phyloP scores from a whole-genome alignment of 2,113 vertebrate species.

The Thomomys bottae region DNA sequence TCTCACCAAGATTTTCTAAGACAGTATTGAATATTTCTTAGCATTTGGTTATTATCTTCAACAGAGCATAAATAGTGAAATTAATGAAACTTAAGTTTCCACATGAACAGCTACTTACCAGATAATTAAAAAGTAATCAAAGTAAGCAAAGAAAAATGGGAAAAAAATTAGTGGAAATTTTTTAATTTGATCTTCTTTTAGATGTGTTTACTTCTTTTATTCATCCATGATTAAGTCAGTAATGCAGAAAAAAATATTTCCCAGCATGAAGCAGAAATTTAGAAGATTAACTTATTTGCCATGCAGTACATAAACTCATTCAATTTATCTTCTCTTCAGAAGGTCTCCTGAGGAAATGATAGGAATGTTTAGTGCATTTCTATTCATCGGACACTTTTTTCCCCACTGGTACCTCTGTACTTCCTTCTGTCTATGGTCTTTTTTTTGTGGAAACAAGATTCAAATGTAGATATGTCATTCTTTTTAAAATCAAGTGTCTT shows the following conservation, averaged over 20 bases:
- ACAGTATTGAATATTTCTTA: neutral
- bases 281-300: neutral
- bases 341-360: conserved; percentile 21
- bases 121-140: too few relatives aligned
- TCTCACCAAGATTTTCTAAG: neutral
- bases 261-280: neutral
- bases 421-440: conserved; percentile 14
- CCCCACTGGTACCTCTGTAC: neutral
- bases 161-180: neutral
- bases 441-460: neutral
- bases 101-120: too few relatives aligned
- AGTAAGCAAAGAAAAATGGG: too few relatives aligned
- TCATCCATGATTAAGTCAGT: neutral
- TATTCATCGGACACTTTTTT: conserved; percentile 36
- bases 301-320: neutral
- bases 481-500: conserved; percentile 43
- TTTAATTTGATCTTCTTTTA: neutral
- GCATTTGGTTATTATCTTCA: neutral
- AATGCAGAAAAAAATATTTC: neutral
- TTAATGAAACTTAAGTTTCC: neutral
- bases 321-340: neutral
- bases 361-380: conserved; percentile 13
- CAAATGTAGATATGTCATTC: conserved; percentile 40
- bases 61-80: neutral
- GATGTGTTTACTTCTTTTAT: neutral